These are phyloP conservation scores for Gymnocypris eckloni DNA, from an alignment of 2,797 vertebrate genomes.

Conservation along the genomic window DNA sequence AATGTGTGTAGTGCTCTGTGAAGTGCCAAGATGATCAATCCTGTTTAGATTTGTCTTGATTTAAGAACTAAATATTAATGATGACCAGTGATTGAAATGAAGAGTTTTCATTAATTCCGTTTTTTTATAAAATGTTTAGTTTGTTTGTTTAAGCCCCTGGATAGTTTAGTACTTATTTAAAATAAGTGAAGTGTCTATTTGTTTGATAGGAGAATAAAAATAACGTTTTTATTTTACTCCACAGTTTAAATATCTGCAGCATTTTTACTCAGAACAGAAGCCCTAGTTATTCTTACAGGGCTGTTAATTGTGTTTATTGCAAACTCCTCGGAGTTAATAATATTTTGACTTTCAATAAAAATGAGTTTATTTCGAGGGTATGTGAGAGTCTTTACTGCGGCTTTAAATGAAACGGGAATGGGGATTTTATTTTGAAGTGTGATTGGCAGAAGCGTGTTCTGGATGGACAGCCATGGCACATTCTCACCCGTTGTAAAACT, in stretches of 20 bases:
- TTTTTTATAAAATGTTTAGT: neutral
- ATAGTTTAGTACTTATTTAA: neutral
- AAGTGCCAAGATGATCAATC: neutral
- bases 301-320: neutral
- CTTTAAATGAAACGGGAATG: neutral
- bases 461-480: neutral
- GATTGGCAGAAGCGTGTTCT: neutral
- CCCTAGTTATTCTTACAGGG: neutral
- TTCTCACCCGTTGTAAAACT: neutral
- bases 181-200: neutral
- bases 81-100: neutral
- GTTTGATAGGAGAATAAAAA: neutral
- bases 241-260: neutral
- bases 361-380: too few species aligned
- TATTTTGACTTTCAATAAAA: neutral
- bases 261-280: neutral
- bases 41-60: neutral
- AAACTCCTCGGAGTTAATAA: neutral
- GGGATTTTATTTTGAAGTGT: slow-evolving; percentile 24
- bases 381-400: neutral
- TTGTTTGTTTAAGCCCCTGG: neutral
- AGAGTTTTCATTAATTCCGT: neutral
- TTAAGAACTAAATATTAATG: neutral
- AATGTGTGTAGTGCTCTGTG: neutral
- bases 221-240: neutral